Conservation (phyloP, 2,113 vertebrate species). For the Oncorhynchus keta region DNA sequence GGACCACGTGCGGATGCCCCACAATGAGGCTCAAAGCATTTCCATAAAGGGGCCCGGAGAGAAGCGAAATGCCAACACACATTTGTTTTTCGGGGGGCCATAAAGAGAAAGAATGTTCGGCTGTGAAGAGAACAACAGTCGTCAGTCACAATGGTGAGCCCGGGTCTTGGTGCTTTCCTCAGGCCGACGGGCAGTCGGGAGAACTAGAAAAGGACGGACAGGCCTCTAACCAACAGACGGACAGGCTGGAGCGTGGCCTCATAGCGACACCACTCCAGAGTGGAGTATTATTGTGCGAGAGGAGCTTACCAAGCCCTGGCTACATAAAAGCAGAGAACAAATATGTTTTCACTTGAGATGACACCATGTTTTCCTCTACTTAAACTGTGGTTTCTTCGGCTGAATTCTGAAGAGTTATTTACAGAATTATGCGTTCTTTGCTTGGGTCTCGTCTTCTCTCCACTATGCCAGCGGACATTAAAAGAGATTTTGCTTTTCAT, state of each 20-base stretch:
- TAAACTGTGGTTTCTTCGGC: constrained; percentile 53
- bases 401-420: constrained; percentile 39
- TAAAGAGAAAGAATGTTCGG: constrained; percentile 59
- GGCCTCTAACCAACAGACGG: not conserved
- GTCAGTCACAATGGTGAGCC: constrained; percentile 54
- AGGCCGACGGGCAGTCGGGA: constrained; percentile 45
- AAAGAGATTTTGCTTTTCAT: constrained; percentile 58
- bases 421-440: constrained; percentile 39
- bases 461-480: constrained; percentile 54
- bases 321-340: constrained; percentile 50
- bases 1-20: constrained; percentile 37
- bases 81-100: constrained; percentile 54
- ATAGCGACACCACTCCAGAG: constrained; percentile 32
- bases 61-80: constrained; percentile 55
- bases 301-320: constrained; percentile 54
- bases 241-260: constrained; percentile 49
- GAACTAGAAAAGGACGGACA: not conserved
- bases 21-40: constrained; percentile 59
- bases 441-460: constrained; percentile 27
- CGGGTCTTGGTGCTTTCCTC: constrained; percentile 31
- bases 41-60: constrained; percentile 68
- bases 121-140: constrained; percentile 57
- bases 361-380: constrained; percentile 58
- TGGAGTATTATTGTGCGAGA: constrained; percentile 49
- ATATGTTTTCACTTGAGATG: constrained; percentile 68